Percentiles rank a stretch among this genome's conserved stretches.
phyloP scores from a whole-genome alignment of 2,113 vertebrate genomes.

The Caloenas nicobarica region DNA sequence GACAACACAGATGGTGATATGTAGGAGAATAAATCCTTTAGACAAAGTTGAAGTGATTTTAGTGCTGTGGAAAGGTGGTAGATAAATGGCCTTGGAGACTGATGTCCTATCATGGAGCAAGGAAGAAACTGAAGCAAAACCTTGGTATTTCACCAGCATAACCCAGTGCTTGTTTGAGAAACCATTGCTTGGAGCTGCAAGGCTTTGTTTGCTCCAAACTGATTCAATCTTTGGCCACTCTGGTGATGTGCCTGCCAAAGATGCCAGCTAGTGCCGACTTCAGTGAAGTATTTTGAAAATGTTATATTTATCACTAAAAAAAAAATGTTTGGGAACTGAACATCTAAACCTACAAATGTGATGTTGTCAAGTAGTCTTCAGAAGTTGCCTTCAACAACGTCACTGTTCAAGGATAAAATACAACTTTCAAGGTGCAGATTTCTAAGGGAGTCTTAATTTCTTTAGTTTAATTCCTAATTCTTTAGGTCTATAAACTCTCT shows the following conservation, averaged over 20 bases:
- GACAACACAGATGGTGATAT: neutral
- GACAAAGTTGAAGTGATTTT: neutral
- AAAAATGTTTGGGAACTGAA: neutral
- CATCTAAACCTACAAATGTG: neutral
- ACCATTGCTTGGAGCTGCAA: neutral
- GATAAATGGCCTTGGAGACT: neutral
- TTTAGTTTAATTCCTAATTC: neutral
- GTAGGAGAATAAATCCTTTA: slow-evolving; percentile 6
- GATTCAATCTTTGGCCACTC: neutral
- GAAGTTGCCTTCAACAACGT: neutral
- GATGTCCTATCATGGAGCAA: neutral
- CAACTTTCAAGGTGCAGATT: neutral
- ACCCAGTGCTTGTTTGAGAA: neutral
- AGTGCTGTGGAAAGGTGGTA: neutral
- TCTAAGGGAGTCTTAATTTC: neutral
- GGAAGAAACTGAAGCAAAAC: neutral
- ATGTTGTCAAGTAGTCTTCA: neutral
- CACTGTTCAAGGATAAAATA: neutral
- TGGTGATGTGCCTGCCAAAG: neutral
- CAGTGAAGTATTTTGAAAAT: neutral
- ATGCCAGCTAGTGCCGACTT: neutral
- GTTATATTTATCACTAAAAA: neutral
- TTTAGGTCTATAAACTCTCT: neutral
- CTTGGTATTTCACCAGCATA: neutral
- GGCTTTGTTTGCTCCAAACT: neutral